These are phyloP conservation scores for Chromoteleia sp. DNA, from an alignment of 2,888 invertebrate genomes.

Conservation along the genomic window DNA sequence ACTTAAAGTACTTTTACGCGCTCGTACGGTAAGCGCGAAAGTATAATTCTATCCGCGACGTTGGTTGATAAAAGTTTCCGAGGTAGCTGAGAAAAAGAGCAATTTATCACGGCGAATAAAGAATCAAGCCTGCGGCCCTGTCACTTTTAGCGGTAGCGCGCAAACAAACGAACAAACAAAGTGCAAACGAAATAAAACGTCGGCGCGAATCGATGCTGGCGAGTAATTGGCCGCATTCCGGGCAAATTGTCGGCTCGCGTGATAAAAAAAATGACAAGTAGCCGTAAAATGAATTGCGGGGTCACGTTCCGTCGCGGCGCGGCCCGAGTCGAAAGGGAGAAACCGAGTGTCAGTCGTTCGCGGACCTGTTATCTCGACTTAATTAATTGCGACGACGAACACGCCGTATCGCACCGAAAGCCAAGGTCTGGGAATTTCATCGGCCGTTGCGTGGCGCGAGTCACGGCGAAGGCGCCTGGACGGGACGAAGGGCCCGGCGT, in stretches of 20 bases:
- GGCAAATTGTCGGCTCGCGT: conserved; percentile 55
- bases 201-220: conserved; percentile 52
- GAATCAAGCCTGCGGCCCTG: neutral
- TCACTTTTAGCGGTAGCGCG: conserved; percentile 21
- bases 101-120: neutral
- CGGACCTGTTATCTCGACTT: conserved; percentile 58
- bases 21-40: no score
- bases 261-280: conserved; percentile 61
- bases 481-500: conserved; percentile 47
- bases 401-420: conserved; percentile 58
- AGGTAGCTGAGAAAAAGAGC: conserved; percentile 15
- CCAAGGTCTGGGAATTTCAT: conserved; percentile 65
- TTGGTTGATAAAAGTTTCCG: neutral
- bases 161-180: conserved; percentile 37
- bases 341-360: conserved; percentile 36
- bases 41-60: no score
- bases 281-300: conserved; percentile 65
- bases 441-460: conserved; percentile 43
- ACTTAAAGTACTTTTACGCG: no score
- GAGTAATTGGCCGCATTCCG: conserved; percentile 67
- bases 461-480: conserved; percentile 55
- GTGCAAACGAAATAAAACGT: conserved; percentile 21
- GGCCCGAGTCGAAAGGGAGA: conserved; percentile 42
- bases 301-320: conserved; percentile 45
- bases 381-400: conserved; percentile 66